Evolutionary conservation across 2,888 invertebrate species (phyloP).

Genomic region (Cerceris rybyensis): DNA sequence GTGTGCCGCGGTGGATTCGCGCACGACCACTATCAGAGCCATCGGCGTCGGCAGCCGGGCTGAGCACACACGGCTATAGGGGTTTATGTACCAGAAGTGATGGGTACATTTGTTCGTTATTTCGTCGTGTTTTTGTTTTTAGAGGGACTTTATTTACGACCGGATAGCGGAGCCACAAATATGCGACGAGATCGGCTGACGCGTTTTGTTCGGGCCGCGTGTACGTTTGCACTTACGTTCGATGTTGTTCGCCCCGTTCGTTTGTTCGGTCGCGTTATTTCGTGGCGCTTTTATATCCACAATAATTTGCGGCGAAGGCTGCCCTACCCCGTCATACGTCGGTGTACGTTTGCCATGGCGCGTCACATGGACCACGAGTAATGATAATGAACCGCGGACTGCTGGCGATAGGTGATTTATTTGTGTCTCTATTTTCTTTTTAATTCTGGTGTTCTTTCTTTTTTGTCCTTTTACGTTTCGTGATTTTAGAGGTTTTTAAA

Average conservation of each 20-base stretch:
- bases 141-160: conserved; percentile 80
- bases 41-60: conserved; percentile 46
- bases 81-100: conserved; percentile 82
- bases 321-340: conserved; percentile 51
- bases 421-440: conserved; percentile 16
- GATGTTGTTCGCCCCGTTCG: conserved; percentile 40
- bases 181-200: conserved; percentile 76
- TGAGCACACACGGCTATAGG: conserved; percentile 58
- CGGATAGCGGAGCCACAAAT: conserved; percentile 80
- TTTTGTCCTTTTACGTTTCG: background rate
- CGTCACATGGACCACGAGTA: conserved; percentile 65
- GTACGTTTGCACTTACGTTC: conserved; percentile 33
- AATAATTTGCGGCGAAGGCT: conserved; percentile 66
- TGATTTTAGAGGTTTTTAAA: background rate
- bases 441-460: background rate
- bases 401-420: conserved; percentile 63
- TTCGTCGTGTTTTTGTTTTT: conserved; percentile 79
- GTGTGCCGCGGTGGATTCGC: conserved; percentile 48
- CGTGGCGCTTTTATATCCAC: conserved; percentile 71
- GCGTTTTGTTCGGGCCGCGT: conserved; percentile 60
- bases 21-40: conserved; percentile 52
- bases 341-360: conserved; percentile 45
- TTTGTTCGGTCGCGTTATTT: conserved; percentile 65
- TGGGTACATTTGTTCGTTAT: conserved; percentile 80
- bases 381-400: conserved; percentile 68